Evolutionary conservation across 2,797 vertebrate species (phyloP), one percentile per base, ranked within the genome.

Genomic region (Peromyscus aztecus): DNA sequence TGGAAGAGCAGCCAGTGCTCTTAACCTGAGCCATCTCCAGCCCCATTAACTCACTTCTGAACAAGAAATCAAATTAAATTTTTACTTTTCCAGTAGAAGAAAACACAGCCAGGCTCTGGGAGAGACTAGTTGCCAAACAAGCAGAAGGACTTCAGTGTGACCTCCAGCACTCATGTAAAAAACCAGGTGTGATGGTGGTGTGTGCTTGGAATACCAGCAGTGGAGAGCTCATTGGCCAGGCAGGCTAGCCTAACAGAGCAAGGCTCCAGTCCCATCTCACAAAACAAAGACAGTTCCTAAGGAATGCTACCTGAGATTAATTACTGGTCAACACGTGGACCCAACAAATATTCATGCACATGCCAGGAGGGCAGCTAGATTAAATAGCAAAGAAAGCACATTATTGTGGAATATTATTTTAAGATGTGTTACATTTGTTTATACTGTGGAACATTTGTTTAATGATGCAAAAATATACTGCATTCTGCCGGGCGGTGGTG

Each of bases 21-120:
- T 61, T 83, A 43, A 63, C 40, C 59, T 65, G 37, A 63, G 81
- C 37, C 27, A 83, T 43, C 37, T 31, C 59, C 40, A 65, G 59
- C 40, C 27, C 27, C 13, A 21, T 43, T 63, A 46, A 84, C 59
- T 21, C 3, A 92, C n/a, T 95, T 96, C 69, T 63, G 24, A 92
- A 92, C 4, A 94, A 57, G 29, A 96, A 11, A 49, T 11, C 13
- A 63, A 96, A 84, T 95, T 71, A 95, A 86, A 95, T 17, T 81
- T 93, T 89, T 40, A 93, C 21, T 83, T 92, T 34, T 92, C 61
- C 49, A 86, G 80, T 69, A 94, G 40, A 88, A 97, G 95, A 90
- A 90, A 89, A 59, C 59, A 78, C 76, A 77, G 88, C 34, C 34
- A 71, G 61, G 43, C 4, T 46, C 31, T 85, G 59, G 24, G 19